phyloP scores from a whole-genome alignment of 2,113 vertebrate genomes.

The Pseudopipra pipra region DNA sequence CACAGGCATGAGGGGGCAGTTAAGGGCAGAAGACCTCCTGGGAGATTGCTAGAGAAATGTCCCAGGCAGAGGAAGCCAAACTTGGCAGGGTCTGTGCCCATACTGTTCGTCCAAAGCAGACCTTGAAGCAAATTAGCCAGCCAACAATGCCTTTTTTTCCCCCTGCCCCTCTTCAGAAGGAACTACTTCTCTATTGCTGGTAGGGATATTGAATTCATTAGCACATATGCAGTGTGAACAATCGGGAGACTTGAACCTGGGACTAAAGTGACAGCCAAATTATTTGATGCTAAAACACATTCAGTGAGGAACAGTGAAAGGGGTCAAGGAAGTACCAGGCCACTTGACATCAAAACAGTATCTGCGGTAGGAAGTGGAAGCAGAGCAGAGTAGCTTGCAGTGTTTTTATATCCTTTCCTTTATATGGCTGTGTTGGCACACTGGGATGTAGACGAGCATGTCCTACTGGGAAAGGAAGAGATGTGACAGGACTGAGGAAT shows the following conservation, averaged over 20 bases:
- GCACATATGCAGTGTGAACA: neutral
- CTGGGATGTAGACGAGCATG: slow-evolving; percentile 20
- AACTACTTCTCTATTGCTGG: neutral
- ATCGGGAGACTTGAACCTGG: slow-evolving; percentile 20
- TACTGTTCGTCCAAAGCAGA: neutral
- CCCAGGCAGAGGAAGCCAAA: slow-evolving; percentile 14
- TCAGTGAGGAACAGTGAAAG: neutral
- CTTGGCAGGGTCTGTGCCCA: slow-evolving; percentile 10
- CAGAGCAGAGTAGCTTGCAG: neutral
- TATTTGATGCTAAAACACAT: neutral
- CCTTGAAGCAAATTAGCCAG: neutral
- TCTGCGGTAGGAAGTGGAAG: slow-evolving; percentile 38
- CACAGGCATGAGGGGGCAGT: neutral
- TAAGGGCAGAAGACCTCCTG: slow-evolving; percentile 25
- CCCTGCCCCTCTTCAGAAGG: neutral
- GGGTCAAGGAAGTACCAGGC: neutral
- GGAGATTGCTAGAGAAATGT: neutral
- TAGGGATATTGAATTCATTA: slow-evolving; percentile 27
- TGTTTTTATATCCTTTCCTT: slow-evolving; percentile 43
- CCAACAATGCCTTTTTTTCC: neutral
- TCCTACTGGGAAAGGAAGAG: slow-evolving; percentile 60
- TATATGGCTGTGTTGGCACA: slow-evolving; percentile 45
- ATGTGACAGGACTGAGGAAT: slow-evolving; percentile 66
- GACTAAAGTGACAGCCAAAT: neutral
- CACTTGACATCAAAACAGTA: slow-evolving; percentile 23